A percentile compares a stretch with the other conserved stretches of the same genome.
phyloP scores from a whole-genome alignment of 2,113 vertebrate genomes.

The Sinocyclocheilus anshuiensis region DNA sequence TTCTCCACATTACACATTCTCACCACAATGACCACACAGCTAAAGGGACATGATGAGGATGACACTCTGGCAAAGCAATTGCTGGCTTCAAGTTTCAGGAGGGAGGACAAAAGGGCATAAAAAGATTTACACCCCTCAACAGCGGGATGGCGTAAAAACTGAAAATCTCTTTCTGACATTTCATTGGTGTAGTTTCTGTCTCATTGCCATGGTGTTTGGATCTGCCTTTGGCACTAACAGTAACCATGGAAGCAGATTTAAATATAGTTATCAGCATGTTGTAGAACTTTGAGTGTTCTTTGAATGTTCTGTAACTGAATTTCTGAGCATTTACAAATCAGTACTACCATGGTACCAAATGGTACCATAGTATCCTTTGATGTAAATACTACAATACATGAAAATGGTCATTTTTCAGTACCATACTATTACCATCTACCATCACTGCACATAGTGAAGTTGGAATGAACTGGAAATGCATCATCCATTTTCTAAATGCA shows the following conservation, averaged over 20 bases:
- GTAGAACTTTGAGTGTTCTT: not conserved
- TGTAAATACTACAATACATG: too few species aligned
- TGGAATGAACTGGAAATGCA: not conserved
- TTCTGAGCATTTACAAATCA: not conserved
- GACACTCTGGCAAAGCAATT: slow-evolving; percentile 59
- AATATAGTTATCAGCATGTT: slow-evolving; percentile 8
- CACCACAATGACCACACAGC: slow-evolving; percentile 47
- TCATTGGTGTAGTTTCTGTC: slow-evolving; percentile 25
- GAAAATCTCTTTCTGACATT: slow-evolving; percentile 27
- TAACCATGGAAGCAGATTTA: slow-evolving; percentile 49
- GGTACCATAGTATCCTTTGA: not conserved
- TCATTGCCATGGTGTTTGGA: slow-evolving; percentile 57
- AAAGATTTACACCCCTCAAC: slow-evolving; percentile 67
- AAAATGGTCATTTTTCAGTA: too few species aligned
- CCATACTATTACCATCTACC: not conserved
- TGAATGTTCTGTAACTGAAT: not conserved
- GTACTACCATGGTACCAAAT: too few species aligned
- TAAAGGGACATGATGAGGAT: slow-evolving; percentile 38
- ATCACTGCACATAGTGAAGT: not conserved
- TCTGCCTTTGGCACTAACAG: slow-evolving; percentile 59
- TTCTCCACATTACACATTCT: slow-evolving; percentile 39
- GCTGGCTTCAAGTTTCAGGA: slow-evolving; percentile 63
- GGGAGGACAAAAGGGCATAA: slow-evolving; percentile 48
- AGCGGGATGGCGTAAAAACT: slow-evolving; percentile 30
- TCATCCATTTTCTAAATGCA: not conserved